A percentile compares a stretch with the other conserved stretches of the same genome.
Conservation (phyloP, 2,113 vertebrate species). For the Pseudopipra pipra region DNA sequence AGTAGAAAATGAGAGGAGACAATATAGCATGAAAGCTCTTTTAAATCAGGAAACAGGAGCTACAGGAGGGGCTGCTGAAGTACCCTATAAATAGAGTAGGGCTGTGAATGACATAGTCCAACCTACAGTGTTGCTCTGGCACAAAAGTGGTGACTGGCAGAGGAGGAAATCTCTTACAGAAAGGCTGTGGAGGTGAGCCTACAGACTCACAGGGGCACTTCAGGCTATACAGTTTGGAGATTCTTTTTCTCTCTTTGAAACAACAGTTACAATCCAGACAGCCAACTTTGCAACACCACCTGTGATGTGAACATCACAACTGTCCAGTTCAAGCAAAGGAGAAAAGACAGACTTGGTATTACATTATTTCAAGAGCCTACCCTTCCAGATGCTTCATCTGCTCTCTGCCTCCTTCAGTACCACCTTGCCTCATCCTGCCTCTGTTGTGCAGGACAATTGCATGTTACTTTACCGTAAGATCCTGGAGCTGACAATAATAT, state of each 20-base stretch:
- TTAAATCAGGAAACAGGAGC: not conserved
- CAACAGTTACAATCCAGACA: not conserved
- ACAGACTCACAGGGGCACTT: rapidly evolving
- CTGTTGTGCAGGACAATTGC: not conserved
- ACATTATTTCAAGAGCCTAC: not conserved
- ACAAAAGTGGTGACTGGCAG: not conserved
- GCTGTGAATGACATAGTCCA: not conserved
- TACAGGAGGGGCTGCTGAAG: not conserved
- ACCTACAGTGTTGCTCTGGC: not conserved
- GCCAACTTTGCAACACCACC: not conserved
- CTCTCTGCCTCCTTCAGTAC: not conserved
- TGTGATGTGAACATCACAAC: rapidly evolving
- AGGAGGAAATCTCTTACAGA: not conserved
- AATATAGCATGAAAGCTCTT: not conserved
- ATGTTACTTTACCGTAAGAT: not conserved
- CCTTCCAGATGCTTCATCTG: not conserved
- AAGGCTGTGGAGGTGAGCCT: not conserved
- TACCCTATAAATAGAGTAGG: not conserved
- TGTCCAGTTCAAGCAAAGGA: not conserved
- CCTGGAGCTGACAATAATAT: not conserved
- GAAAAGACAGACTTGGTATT: not conserved
- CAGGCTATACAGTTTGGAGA: not conserved
- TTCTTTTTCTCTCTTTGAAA: not conserved
- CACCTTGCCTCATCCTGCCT: not conserved
- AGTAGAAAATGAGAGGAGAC: not conserved